Base-by-base conservation (phyloP, 1,140 invertebrate genomes). In the Zaprionus tsacasi region DNA sequence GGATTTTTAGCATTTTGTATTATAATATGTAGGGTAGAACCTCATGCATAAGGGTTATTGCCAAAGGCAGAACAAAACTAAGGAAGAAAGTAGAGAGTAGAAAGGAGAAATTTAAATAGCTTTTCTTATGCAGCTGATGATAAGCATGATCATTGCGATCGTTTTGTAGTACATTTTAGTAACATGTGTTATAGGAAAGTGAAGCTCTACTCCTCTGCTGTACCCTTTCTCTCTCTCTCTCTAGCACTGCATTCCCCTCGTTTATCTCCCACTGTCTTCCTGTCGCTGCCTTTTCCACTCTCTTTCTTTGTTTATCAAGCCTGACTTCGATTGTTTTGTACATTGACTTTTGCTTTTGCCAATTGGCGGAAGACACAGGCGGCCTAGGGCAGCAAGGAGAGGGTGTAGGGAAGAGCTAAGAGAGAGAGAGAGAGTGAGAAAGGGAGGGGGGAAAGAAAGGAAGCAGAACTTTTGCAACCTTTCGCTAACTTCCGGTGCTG, bases 401-500 rank as follows among this genome's bases (percentile, higher is more conserved):
- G 12, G 12, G 15, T 40, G 43, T 55, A 27, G 8, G 2, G 2
- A 21, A 21, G 15, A 48, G 21, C 4, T 27, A 1, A 21, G 2
- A 27, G 1, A 30, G 1, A 21, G 3, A 45, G 30, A 48, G 60
- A 15, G 12, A 12, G 36, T 5, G 38, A 2, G 1, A 48, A 27
- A 33, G 38, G 21, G 17, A 40, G 56, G 10, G 13, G 10, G 7
- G 5, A 30, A 70, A 56, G 8, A 27, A 45, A 10, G 35, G 50
- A 21, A 25, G 35, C 17, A 58, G 70, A 77, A 69, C 43, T 59
- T 40, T 61, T 67, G 79, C 72, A 80, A 89, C 85, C 85, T 88
- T 88, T 88, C 83, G 85, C 83, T 89, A 88, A 88, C 83, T 88
- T 88, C 83, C 83, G 83, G 77, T 77, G 33, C 33, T 1, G 30